Base-by-base conservation (phyloP, 1,140 invertebrate genomes). In the Drosophila ercepeae region DNA sequence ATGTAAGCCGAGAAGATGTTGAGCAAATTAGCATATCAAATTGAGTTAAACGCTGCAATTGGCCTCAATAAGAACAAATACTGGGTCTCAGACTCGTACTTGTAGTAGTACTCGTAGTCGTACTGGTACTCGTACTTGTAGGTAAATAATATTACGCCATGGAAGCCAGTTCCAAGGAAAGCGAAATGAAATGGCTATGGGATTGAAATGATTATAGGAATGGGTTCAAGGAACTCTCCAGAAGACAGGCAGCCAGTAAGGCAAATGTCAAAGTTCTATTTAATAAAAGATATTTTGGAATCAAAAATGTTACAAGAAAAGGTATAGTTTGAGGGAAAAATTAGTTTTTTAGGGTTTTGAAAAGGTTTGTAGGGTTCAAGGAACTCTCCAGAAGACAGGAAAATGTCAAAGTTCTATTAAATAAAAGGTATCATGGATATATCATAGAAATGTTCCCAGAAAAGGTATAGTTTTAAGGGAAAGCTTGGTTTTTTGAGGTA, bases 11-110 rank as follows among this genome's bases (percentile, higher is more conserved):
- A 13, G 46, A 44, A 59, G 57, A 58, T 58, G 70, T 63, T 74
- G 57, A 69, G 76, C 57, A 79, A 73, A 82, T 82, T 82, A 89
- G 71, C 83, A 88, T 88, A 78, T 72, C 75, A 89, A 89, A 89
- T 89, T 88, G 83, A 89, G 86, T 89, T 78, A 89, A 78, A 55
- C 45, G 79, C 67, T 72, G 50, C 70, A 83, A 76, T 82, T 65
- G 54, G 67, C 53, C 68, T 34, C 67, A 71, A 71, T 71, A 71
- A 71, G 60, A 70, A 45, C 45, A 16, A 45, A 42, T 34, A 36
- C 21, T 44, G n/a, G n/a, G n/a, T n/a, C n/a, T n/a, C n/a, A n/a
- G n/a, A n/a, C n/a, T n/a, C 25, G 23, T 29, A 27, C 13, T 23
- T 3, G 19, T 3, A 44, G 7, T 27, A 7, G 9, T 4, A 41